Percentiles rank a stretch among this genome's conserved stretches.
phyloP scores from a whole-genome alignment of 2,888 invertebrate species.

The Chloroclystis v-ata region DNA sequence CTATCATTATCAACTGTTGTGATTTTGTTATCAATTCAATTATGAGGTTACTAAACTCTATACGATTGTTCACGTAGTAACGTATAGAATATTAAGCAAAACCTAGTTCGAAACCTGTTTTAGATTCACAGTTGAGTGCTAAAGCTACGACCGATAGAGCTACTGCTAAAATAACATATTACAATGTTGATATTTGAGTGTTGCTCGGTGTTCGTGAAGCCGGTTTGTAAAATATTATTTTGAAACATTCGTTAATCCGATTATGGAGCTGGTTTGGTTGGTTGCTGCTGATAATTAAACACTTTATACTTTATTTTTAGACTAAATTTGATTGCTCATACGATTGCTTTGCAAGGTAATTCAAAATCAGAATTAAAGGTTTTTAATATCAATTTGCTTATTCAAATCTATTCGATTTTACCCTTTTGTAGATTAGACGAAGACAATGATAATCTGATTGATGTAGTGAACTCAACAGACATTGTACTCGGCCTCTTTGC shows the following conservation, averaged over 20 bases:
- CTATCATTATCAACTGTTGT: background rate
- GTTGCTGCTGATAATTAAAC: constrained; percentile 9
- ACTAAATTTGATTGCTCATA: too few species aligned
- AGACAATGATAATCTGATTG: constrained; percentile 14
- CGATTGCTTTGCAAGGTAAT: too few species aligned
- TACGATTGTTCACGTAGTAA: background rate
- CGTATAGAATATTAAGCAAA: background rate
- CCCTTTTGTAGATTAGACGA: constrained; percentile 2
- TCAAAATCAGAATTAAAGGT: too few species aligned
- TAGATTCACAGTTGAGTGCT: background rate
- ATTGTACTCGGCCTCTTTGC: constrained; percentile 58
- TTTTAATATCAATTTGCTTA: too few species aligned
- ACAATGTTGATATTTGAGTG: constrained; percentile 29
- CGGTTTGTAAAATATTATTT: constrained; percentile 19
- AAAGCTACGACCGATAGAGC: background rate
- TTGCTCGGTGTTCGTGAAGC: constrained; percentile 18
- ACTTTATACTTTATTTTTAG: background rate
- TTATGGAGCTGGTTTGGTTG: constrained; percentile 19
- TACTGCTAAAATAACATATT: constrained; percentile 5
- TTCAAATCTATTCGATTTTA: too few species aligned
- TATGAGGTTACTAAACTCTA: constrained; percentile 6
- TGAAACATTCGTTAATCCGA: constrained; percentile 24
- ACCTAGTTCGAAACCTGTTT: background rate
- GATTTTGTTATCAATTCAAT: background rate
- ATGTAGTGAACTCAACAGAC: constrained; percentile 42